phyloP scores from a whole-genome alignment of 2,797 vertebrate species.

The Mormyrus proboscirostris region DNA sequence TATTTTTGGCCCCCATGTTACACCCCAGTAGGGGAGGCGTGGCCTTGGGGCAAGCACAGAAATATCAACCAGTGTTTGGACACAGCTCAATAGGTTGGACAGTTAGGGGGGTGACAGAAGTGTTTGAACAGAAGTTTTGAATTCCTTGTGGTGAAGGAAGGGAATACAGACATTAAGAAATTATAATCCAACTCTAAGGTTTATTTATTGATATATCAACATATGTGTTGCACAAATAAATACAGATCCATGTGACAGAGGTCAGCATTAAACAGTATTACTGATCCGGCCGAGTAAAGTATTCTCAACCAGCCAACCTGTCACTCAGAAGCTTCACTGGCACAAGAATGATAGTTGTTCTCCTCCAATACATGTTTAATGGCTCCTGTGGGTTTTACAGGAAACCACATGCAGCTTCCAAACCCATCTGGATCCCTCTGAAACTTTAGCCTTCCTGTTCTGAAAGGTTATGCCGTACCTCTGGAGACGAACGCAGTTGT shows the following conservation, averaged over 20 bases:
- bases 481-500: constrained; percentile 34
- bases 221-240: neutral
- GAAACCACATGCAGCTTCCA: neutral
- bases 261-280: neutral
- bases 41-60: constrained; percentile 53
- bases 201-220: neutral
- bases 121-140: constrained; percentile 38
- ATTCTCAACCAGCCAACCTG: neutral
- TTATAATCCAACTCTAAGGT: neutral
- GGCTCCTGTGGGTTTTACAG: neutral
- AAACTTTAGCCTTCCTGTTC: neutral
- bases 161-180: neutral
- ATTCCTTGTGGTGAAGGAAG: constrained; percentile 22
- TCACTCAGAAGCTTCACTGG: neutral
- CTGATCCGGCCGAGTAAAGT: neutral
- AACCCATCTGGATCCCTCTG: neutral
- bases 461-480: neutral
- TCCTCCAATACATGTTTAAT: neutral
- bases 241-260: neutral
- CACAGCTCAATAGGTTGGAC: constrained; percentile 48
- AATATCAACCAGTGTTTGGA: constrained; percentile 80
- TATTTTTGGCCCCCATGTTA: constrained; percentile 79
- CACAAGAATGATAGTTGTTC: neutral
- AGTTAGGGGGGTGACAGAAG: constrained; percentile 38
- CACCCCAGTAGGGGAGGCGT: constrained; percentile 19